phyloP scores from a whole-genome alignment of 2,113 vertebrate genomes.

The Mesocricetus auratus region DNA sequence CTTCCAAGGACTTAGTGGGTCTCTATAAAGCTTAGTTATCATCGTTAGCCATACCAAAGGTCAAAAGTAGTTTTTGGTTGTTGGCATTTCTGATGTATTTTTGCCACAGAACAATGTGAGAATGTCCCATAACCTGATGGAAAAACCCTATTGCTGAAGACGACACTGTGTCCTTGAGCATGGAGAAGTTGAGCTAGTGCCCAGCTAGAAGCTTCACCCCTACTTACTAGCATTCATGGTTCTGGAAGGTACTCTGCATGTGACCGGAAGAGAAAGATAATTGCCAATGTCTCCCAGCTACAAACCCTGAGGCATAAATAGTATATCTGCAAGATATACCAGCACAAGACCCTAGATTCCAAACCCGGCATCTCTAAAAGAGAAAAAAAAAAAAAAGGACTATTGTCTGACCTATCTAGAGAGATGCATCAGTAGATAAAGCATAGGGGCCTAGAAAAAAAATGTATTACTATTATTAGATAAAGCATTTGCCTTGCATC shows the following conservation, averaged over 20 bases:
- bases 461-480: no score
- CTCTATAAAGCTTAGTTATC: conserved; percentile 20
- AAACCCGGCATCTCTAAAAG: no score
- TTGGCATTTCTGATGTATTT: background rate
- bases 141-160: background rate
- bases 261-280: background rate
- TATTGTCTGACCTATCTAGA: no score
- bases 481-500: background rate
- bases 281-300: background rate
- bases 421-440: background rate
- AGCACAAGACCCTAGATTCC: no score
- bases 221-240: background rate
- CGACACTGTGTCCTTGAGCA: no score
- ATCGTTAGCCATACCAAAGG: background rate
- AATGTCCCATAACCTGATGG: background rate
- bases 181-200: background rate
- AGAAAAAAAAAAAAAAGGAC: no score
- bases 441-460: no score
- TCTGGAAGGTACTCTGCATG: background rate
- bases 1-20: background rate
- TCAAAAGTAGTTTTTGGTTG: conserved; percentile 36
- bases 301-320: background rate
- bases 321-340: background rate
- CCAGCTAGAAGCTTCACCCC: background rate
- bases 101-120: background rate